Evolutionary conservation across 2,113 vertebrate genomes (phyloP).

Genomic region (Myxocyprinus asiaticus): DNA sequence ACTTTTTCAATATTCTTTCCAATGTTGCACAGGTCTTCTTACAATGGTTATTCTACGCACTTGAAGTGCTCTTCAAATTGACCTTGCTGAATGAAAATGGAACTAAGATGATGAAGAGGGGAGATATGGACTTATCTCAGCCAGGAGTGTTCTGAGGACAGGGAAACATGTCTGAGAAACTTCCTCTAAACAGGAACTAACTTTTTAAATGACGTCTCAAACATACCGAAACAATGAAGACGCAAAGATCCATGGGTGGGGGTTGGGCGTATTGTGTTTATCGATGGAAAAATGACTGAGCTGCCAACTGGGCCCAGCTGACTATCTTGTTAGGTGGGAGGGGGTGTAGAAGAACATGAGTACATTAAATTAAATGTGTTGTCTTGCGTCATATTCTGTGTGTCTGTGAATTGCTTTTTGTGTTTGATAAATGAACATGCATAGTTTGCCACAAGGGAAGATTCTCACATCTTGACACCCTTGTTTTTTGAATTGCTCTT

Average conservation of each 20-base stretch:
- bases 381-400: slow-evolving; percentile 47
- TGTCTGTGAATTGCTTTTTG: slow-evolving; percentile 50
- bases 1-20: not conserved
- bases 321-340: slow-evolving; percentile 26
- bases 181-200: slow-evolving; percentile 41
- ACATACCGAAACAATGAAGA: slow-evolving; percentile 34
- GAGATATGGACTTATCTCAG: slow-evolving; percentile 17
- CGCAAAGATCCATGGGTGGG: slow-evolving; percentile 24
- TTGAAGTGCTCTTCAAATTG: slow-evolving; percentile 58
- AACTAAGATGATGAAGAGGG: slow-evolving; percentile 37
- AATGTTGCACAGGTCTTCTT: slow-evolving; percentile 87
- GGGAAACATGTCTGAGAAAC: slow-evolving; percentile 5
- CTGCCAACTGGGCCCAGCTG: slow-evolving; percentile 31
- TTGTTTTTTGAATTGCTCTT: not conserved
- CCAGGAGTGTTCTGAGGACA: not conserved
- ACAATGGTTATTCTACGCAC: slow-evolving; percentile 95
- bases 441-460: slow-evolving; percentile 42
- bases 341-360: slow-evolving; percentile 34
- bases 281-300: slow-evolving; percentile 45
- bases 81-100: slow-evolving; percentile 1
- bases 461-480: slow-evolving; percentile 33
- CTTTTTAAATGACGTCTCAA: slow-evolving; percentile 36
- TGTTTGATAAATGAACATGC: not conserved
- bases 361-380: slow-evolving; percentile 51
- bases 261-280: slow-evolving; percentile 1